Percentiles rank a stretch among this genome's conserved stretches.
Evolutionary conservation across 2,888 invertebrate species (phyloP).

Genomic region (Caenorhabditis sp.): DNA sequence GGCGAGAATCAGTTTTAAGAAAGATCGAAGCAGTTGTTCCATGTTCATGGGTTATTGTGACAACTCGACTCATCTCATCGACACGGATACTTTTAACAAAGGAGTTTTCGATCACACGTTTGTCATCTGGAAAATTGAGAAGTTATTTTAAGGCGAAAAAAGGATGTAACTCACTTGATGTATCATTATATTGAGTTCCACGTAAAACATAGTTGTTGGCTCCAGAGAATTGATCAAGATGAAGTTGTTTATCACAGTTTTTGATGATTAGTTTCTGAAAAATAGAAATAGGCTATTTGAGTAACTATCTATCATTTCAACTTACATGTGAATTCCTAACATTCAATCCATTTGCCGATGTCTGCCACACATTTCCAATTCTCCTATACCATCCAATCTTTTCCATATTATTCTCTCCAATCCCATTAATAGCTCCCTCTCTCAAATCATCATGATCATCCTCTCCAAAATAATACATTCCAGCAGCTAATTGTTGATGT

Average conservation of each 20-base stretch:
- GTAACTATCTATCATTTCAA: too few species aligned
- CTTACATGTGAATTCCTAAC: conserved; percentile 37
- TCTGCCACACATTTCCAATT: conserved; percentile 31
- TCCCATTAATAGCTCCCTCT: conserved; percentile 37
- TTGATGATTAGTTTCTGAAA: conserved; percentile 43
- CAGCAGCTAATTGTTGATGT: conserved; percentile 36
- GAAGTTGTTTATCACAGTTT: conserved; percentile 37
- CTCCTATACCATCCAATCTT: conserved; percentile 39
- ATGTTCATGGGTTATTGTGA: conserved; percentile 35
- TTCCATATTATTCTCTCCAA: conserved; percentile 31
- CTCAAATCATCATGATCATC: conserved; percentile 34
- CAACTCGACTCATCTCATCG: conserved; percentile 27
- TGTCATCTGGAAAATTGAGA: conserved; percentile 18
- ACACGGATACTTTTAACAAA: conserved; percentile 36
- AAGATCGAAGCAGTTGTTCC: conserved; percentile 37
- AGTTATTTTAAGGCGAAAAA: neutral
- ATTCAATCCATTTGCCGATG: conserved; percentile 24
- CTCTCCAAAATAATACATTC: conserved; percentile 40
- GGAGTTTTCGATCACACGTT: conserved; percentile 23
- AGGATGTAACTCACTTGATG: conserved; percentile 13
- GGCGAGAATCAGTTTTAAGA: conserved; percentile 39
- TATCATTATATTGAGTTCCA: conserved; percentile 36
- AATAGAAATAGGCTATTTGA: neutral
- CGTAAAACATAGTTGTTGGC: conserved; percentile 34
- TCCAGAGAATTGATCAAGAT: conserved; percentile 42